A percentile compares a stretch with the other conserved stretches of the same genome.
phyloP scores from a whole-genome alignment of 2,888 invertebrate species.

The Cylloceria caligata region DNA sequence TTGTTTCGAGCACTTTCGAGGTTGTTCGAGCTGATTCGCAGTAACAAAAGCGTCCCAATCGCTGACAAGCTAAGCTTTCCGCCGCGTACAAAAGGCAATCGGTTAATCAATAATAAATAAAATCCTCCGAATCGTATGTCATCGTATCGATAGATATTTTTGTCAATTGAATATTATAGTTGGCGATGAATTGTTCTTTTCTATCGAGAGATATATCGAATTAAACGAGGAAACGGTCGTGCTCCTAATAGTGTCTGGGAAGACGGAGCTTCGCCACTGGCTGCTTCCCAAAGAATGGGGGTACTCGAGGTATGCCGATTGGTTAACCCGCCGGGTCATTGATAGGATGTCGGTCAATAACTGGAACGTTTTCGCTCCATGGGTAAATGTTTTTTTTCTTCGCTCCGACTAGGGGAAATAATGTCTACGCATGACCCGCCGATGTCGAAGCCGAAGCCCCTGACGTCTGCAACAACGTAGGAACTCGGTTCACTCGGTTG shows the following conservation, averaged over 20 bases:
- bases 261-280: neutral
- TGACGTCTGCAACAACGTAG: no score
- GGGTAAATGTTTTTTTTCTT: neutral
- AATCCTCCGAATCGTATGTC: neutral
- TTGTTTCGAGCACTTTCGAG: slow-evolving; percentile 17
- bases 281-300: neutral
- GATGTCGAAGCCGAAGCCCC: slow-evolving; percentile 8
- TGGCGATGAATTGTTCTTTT: neutral
- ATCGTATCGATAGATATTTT: neutral
- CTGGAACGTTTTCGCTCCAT: neutral
- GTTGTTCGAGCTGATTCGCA: neutral
- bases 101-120: neutral
- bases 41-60: neutral
- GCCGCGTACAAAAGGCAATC: neutral
- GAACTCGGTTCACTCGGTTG: no score
- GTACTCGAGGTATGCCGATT: neutral
- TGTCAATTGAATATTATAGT: neutral
- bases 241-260: neutral
- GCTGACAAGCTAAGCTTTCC: neutral
- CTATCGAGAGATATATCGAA: neutral
- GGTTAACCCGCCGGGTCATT: neutral
- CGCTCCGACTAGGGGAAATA: neutral
- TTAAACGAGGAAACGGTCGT: neutral
- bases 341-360: neutral
- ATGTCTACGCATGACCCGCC: slow-evolving; percentile 7